Evolutionary conservation across 2,888 invertebrate species (phyloP), one percentile per base, ranked within the genome.

Genomic region (Drosophila aldrichi): DNA sequence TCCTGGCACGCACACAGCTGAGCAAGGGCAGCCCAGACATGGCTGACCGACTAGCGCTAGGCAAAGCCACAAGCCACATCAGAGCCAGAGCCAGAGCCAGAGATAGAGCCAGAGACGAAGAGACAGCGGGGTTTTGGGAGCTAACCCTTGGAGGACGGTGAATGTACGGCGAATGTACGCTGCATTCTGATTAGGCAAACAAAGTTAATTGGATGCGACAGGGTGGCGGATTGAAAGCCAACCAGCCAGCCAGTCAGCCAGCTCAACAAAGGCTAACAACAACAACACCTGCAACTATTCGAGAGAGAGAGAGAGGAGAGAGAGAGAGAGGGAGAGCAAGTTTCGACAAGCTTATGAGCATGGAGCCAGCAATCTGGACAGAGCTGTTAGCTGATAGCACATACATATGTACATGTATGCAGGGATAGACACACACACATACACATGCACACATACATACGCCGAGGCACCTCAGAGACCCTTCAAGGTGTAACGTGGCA

Each of bases 101-200:
- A 14, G 36, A 0, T 4, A 29, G 18, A 58, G 63, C 32, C 49
- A 22, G n/a, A 48, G 54, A n/a, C 40, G 16, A 14, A 36, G 36
- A 2, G 9, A n/a, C 43, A 6, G 25, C 25, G 7, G 4, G 14
- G 60, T 38, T 56, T 40, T 60, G 55, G 69, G 48, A 54, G 54
- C 43, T 46, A 16, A 48, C 25, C 36, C 36, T 36, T 29, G 76
- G 29, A 34, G 69, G 29, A 51, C 36, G 29, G 38, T 36, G 40
- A n/a, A 56, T 46, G 52, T 20, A 48, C 18, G 44, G 49, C 58
- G 75, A 71, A 65, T 77, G 74, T 64, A 52, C 58, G 68, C 57
- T 85, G 85, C 89, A 89, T 89, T 84, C 68, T 89, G 85, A 85
- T 85, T 73, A 89, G 88, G 88, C 77, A 84, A 81, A 82, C 85